Conservation (phyloP, 2,797 vertebrate genomes). For the Anguilla anguilla region DNA sequence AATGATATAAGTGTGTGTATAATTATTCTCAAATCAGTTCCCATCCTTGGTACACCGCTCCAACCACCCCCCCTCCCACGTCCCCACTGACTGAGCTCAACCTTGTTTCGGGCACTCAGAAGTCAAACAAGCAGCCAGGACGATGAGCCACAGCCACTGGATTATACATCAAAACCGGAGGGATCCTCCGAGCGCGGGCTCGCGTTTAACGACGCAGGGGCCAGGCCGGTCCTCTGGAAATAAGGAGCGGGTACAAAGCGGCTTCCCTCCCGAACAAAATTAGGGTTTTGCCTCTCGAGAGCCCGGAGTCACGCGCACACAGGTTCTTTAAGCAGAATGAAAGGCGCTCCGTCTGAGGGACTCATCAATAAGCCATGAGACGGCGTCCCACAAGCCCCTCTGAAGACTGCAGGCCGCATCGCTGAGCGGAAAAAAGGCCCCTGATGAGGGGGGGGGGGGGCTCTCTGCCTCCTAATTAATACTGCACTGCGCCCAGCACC, state of each 20-base stretch:
- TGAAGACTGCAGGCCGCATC: conserved; percentile 18
- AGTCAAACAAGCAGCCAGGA: conserved; percentile 9
- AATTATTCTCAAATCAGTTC: neutral
- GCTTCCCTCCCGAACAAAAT: neutral
- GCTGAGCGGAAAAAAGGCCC: conserved; percentile 21
- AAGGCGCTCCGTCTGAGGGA: conserved; percentile 7
- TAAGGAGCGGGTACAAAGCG: conserved; percentile 16
- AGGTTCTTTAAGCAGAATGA: conserved; percentile 22
- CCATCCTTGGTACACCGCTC: neutral
- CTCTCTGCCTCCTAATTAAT: conserved; percentile 21
- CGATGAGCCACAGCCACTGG: conserved; percentile 4
- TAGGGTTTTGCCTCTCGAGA: neutral
- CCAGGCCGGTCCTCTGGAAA: neutral
- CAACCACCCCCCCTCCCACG: too few species aligned
- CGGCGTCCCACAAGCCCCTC: neutral
- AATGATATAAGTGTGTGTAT: neutral
- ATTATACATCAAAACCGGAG: neutral
- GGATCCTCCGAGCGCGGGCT: neutral
- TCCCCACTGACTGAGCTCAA: neutral
- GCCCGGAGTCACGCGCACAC: neutral
- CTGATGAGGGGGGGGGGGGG: conserved; percentile 21
- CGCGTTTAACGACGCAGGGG: conserved; percentile 4
- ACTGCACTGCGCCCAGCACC: neutral
- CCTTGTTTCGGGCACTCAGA: conserved; percentile 8
- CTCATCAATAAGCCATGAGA: conserved; percentile 31